Conservation (phyloP, 2,888 invertebrate species). For the Stenurella melanura region DNA sequence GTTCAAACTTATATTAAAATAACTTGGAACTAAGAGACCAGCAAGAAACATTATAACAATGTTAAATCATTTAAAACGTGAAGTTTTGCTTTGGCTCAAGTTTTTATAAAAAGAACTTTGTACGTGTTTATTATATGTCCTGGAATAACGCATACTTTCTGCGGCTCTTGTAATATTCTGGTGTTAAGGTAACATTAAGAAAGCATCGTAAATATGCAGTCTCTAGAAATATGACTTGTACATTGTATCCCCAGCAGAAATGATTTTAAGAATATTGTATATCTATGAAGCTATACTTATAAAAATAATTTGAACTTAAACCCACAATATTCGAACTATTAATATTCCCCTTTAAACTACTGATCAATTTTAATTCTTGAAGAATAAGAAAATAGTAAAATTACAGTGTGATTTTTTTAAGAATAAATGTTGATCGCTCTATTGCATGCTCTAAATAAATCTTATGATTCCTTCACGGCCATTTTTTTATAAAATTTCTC, state of each 20-base stretch:
- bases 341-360: too few species aligned
- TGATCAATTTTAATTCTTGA: too few species aligned
- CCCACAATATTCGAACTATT: too few species aligned
- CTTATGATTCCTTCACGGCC: too few species aligned
- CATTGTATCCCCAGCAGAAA: not conserved
- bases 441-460: too few species aligned
- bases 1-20: not conserved
- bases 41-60: not conserved
- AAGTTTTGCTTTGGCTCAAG: not conserved
- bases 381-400: too few species aligned
- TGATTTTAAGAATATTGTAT: too few species aligned
- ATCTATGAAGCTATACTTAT: too few species aligned
- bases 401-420: too few species aligned
- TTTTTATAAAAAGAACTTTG: not conserved
- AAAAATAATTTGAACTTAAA: too few species aligned
- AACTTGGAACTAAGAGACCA: not conserved
- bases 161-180: not conserved
- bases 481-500: too few species aligned
- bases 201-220: not conserved
- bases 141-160: not conserved
- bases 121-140: not conserved
- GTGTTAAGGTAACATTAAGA: not conserved
- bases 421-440: too few species aligned
- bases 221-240: not conserved
- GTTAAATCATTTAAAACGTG: not conserved